Conservation (phyloP, 92 coral and sea anemone species). For the Bergia sp. region DNA sequence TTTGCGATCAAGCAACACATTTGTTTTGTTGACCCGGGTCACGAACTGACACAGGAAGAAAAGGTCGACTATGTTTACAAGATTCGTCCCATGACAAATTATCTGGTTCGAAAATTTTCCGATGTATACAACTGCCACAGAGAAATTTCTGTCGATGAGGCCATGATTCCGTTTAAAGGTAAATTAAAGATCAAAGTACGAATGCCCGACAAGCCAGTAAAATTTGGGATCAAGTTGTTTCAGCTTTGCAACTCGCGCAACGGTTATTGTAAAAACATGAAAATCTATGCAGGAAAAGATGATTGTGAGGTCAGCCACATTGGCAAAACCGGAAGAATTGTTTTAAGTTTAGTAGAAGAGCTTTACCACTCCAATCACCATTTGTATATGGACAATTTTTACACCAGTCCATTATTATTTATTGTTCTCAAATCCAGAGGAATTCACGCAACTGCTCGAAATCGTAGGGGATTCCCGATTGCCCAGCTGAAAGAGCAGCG, state of each 20-base stretch:
- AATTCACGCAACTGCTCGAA: slow-evolving; percentile 48
- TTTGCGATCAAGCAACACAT: slow-evolving; percentile 45
- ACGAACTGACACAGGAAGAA: slow-evolving; percentile 38
- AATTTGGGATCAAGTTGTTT: slow-evolving; percentile 65
- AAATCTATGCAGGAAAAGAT: slow-evolving; percentile 60
- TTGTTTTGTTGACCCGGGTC: slow-evolving; percentile 50
- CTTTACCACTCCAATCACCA: slow-evolving; percentile 43
- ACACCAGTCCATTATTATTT: slow-evolving; percentile 54
- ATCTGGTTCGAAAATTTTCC: slow-evolving; percentile 26
- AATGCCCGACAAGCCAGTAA: slow-evolving; percentile 68
- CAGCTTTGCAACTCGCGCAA: slow-evolving; percentile 51
- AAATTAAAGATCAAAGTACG: slow-evolving; percentile 44
- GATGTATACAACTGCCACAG: slow-evolving; percentile 41
- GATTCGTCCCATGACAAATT: slow-evolving; percentile 31
- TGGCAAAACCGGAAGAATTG: slow-evolving; percentile 57
- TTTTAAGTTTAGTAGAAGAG: slow-evolving; percentile 50
- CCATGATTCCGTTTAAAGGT: slow-evolving; percentile 57
- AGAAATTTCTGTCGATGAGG: slow-evolving; percentile 53
- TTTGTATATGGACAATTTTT: slow-evolving; percentile 61
- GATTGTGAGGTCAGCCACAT: slow-evolving; percentile 44
- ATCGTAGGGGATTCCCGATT: slow-evolving; percentile 29
- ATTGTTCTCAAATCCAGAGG: slow-evolving; percentile 43
- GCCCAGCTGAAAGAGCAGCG: slow-evolving; percentile 51
- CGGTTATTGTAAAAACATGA: slow-evolving; percentile 52
- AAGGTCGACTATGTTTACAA: slow-evolving; percentile 45